Evolutionary conservation across 2,113 vertebrate genomes (phyloP), one percentile per base, ranked within the genome.

Genomic region (Theropithecus gelada): DNA sequence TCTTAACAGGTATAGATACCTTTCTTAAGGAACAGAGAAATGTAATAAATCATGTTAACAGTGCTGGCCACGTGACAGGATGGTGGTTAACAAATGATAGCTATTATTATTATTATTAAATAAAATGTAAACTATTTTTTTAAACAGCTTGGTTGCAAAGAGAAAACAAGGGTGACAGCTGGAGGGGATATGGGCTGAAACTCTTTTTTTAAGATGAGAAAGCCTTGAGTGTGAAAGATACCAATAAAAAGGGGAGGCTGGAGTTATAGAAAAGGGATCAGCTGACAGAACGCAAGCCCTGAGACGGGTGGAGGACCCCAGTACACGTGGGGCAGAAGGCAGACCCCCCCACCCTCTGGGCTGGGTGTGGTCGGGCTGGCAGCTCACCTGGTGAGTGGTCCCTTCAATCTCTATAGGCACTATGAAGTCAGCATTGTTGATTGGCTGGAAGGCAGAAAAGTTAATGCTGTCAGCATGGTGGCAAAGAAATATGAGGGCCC

Each of bases 391-490:
- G 98, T 99, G 99, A 97, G 99, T 99, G 98, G 99, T 99, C 97
- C 99, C 99, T 98, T 99, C 99, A 84, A 99, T 99, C 98, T 99
- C 99, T 86, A 99, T 99, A 7, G 99, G 99, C 97, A 99, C 99
- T 97, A 99, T 99, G 98, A 99, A 99, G 98, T 99, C 99, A 7
- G 99, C 99, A 48, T 99, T 99, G 98, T 98, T 99, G 98, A 99
- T 99, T 0, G 99, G 99, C 99, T 99, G 97, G 5, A 98, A 97
- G 89, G 87, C 95, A 97, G 96, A 92, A 88, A 61, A 89, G 79
- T 93, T 18, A 79, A 35, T 25, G 35, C 81, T 6, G 23, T 97
- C 88, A 96, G 66, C 45, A 30, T 1, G n/a, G 20, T 3, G 5
- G n/a, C 43, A 66, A 78, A 52, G 17, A 22, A 35, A 90, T 38